phyloP scores from a whole-genome alignment of 2,797 vertebrate genomes.

The Moxostoma hubbsi region DNA sequence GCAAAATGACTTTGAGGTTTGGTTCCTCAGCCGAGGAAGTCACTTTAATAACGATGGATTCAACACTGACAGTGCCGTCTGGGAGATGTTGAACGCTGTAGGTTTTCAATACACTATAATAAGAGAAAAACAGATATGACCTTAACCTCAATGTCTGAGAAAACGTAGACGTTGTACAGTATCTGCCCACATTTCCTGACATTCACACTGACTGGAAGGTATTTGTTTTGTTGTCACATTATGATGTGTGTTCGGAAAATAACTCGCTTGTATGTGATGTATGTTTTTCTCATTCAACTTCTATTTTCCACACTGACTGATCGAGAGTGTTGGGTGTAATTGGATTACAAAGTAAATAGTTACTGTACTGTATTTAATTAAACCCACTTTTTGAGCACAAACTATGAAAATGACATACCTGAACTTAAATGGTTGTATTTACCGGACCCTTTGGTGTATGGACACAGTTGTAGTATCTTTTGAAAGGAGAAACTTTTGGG shows the following conservation, averaged over 20 bases:
- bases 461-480: too few relatives aligned
- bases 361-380: too few relatives aligned
- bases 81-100: slow-evolving; percentile 93
- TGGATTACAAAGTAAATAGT: too few relatives aligned
- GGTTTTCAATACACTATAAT: slow-evolving; percentile 86
- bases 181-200: slow-evolving; percentile 11
- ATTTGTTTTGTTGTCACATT: neutral
- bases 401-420: too few relatives aligned
- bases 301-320: too few relatives aligned
- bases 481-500: too few relatives aligned
- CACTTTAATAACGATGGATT: slow-evolving; percentile 96
- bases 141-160: neutral
- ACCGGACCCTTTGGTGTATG: too few relatives aligned
- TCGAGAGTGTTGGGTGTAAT: too few relatives aligned
- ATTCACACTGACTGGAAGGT: slow-evolving; percentile 23
- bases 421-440: too few relatives aligned
- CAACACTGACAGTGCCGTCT: slow-evolving; percentile 93
- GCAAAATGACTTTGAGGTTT: slow-evolving; percentile 89
- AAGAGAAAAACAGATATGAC: neutral
- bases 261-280: neutral
- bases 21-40: slow-evolving; percentile 89
- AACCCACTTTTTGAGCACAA: too few relatives aligned
- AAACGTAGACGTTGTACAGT: neutral
- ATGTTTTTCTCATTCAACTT: neutral
- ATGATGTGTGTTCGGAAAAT: neutral